Percentiles rank a stretch among this genome's conserved stretches.
Evolutionary conservation across 2,888 invertebrate species (phyloP).

Genomic region (Teinopalpus imperialis): DNA sequence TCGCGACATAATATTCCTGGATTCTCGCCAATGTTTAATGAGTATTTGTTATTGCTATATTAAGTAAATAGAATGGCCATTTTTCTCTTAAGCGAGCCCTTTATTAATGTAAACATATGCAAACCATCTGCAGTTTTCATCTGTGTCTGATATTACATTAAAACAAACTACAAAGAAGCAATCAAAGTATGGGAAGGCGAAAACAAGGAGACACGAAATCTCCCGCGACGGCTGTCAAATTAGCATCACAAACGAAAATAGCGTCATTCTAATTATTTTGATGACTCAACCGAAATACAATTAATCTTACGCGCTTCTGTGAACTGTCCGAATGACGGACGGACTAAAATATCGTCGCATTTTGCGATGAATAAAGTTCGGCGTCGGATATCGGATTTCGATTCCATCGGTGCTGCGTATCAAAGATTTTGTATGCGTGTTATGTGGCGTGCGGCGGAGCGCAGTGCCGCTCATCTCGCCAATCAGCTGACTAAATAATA

Average conservation of each 20-base stretch:
- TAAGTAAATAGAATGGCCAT: slow-evolving; percentile 20
- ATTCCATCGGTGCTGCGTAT: slow-evolving; percentile 80
- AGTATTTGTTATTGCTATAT: slow-evolving; percentile 50
- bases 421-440: slow-evolving; percentile 72
- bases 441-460: slow-evolving; percentile 56
- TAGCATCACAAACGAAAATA: slow-evolving; percentile 81
- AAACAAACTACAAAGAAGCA: slow-evolving; percentile 65
- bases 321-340: slow-evolving; percentile 80
- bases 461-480: slow-evolving; percentile 60
- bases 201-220: slow-evolving; percentile 72
- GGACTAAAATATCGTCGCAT: slow-evolving; percentile 80
- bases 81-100: slow-evolving; percentile 23
- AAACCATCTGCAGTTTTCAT: slow-evolving; percentile 32
- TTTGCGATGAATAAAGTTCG: slow-evolving; percentile 78
- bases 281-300: slow-evolving; percentile 82
- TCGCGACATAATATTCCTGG: slow-evolving; percentile 59
- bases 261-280: slow-evolving; percentile 82
- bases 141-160: slow-evolving; percentile 33
- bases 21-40: slow-evolving; percentile 65
- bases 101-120: slow-evolving; percentile 27
- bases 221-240: slow-evolving; percentile 82
- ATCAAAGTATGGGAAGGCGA: slow-evolving; percentile 67
- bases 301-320: slow-evolving; percentile 79
- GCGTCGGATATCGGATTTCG: slow-evolving; percentile 78
- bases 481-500: slow-evolving; percentile 17